Conservation (phyloP, 2,113 vertebrate species). For the Bostrychus sinensis region DNA sequence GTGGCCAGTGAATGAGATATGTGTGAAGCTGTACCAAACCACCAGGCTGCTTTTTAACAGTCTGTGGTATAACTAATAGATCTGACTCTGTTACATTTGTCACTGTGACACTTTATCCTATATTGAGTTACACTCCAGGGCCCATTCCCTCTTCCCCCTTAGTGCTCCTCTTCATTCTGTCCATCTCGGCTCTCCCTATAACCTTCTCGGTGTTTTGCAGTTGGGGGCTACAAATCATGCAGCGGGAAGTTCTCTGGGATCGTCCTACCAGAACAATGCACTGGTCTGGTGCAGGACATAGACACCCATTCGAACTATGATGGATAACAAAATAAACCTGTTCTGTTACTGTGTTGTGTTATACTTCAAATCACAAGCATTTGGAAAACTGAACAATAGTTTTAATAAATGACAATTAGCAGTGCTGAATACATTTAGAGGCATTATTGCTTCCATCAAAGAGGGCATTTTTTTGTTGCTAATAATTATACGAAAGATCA, state of each 20-base stretch:
- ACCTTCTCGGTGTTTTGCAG: slow-evolving; percentile 16
- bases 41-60: slow-evolving; percentile 75
- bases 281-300: slow-evolving; percentile 31
- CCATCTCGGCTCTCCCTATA: slow-evolving; percentile 12
- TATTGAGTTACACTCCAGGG: slow-evolving; percentile 83
- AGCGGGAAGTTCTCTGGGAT: slow-evolving; percentile 3
- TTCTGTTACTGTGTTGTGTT: slow-evolving; percentile 18
- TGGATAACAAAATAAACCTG: slow-evolving; percentile 57
- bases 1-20: slow-evolving; percentile 48
- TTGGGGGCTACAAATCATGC: slow-evolving; percentile 23
- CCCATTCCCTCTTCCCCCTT: slow-evolving; percentile 51
- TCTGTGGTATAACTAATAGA: slow-evolving; percentile 79
- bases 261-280: slow-evolving; percentile 45
- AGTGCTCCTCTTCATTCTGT: slow-evolving; percentile 22
- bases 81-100: slow-evolving; percentile 76
- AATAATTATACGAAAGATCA: no score
- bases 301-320: slow-evolving; percentile 51
- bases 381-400: neutral
- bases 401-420: neutral
- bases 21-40: slow-evolving; percentile 34
- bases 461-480: no score
- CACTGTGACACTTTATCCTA: slow-evolving; percentile 79
- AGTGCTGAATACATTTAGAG: neutral
- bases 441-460: neutral
- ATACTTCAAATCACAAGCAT: no score